These are phyloP conservation scores for Rhinogobio ventralis DNA, from an alignment of 2,797 vertebrate genomes.

Conservation along the genomic window DNA sequence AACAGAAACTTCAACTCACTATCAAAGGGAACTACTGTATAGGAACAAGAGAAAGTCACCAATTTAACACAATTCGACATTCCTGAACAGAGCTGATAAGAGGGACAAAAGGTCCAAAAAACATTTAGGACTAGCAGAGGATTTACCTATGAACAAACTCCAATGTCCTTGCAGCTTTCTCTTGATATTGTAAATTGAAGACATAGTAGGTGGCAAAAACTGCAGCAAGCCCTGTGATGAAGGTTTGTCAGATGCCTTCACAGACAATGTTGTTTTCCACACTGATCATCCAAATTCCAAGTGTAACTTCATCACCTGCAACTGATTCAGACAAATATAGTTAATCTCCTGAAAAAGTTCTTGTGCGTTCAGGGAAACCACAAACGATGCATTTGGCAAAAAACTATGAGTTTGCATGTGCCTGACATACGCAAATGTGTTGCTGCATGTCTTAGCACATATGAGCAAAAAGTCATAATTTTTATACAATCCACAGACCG, in stretches of 20 bases:
- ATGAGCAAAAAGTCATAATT: constrained; percentile 28
- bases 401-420: constrained; percentile 31
- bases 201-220: neutral
- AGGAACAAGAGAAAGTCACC: no score
- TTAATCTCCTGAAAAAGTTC: constrained; percentile 5
- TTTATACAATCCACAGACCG: neutral
- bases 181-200: neutral
- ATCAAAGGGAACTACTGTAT: no score
- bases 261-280: neutral
- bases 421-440: constrained; percentile 43
- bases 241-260: no score
- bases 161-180: neutral
- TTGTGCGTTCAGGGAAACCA: constrained; percentile 27
- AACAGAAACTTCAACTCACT: no score
- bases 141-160: neutral
- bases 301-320: neutral
- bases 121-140: no score
- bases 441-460: constrained; percentile 37
- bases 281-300: neutral
- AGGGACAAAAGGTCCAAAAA: no score
- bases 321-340: neutral
- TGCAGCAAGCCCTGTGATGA: no score
- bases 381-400: constrained; percentile 43
- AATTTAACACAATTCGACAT: no score
- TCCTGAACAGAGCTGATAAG: no score